A percentile compares a stretch with the other conserved stretches of the same genome.
These are phyloP conservation scores for Lophius piscatorius DNA, from an alignment of 2,113 vertebrate genomes.

Conservation along the genomic window DNA sequence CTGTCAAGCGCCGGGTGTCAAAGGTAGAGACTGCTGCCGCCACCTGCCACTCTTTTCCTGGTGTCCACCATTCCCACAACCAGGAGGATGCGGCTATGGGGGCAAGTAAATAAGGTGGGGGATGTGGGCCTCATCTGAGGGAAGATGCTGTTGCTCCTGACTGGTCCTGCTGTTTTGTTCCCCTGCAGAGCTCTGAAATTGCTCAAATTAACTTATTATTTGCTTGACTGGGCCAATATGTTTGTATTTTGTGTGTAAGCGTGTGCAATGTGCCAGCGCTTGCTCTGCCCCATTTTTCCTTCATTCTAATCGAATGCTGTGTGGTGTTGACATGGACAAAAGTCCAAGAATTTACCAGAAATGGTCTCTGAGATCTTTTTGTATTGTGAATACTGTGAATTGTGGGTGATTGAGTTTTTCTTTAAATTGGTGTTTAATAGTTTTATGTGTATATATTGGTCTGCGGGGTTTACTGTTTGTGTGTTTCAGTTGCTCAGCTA, in stretches of 20 bases:
- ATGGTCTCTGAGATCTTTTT: constrained; percentile 54
- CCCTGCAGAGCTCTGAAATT: constrained; percentile 81
- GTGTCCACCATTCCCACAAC: constrained; percentile 22
- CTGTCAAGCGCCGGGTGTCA: constrained; percentile 26
- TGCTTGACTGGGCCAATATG: constrained; percentile 85
- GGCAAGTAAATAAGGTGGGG: constrained; percentile 46
- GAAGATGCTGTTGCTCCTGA: constrained; percentile 68
- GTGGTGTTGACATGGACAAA: no score
- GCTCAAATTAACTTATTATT: constrained; percentile 88
- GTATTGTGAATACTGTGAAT: constrained; percentile 23
- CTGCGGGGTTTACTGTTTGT: constrained; percentile 11
- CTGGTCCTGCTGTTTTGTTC: constrained; percentile 80
- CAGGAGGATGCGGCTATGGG: constrained; percentile 33
- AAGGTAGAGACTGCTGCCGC: constrained; percentile 15
- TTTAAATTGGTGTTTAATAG: constrained; percentile 11
- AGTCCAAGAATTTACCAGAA: no score
- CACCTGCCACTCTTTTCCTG: constrained; percentile 38
- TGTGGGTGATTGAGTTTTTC: constrained; percentile 17
- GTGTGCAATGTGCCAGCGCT: constrained; percentile 55
- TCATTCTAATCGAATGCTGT: constrained; percentile 76
- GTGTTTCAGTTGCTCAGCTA: constrained; percentile 13
- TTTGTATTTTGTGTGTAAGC: constrained; percentile 78
- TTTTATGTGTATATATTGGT: constrained; percentile 24
- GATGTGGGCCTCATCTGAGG: constrained; percentile 51
- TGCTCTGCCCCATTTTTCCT: constrained; percentile 41